These are phyloP conservation scores for Chrysodeixis includens DNA, from an alignment of 2,888 invertebrate species.

Conservation along the genomic window DNA sequence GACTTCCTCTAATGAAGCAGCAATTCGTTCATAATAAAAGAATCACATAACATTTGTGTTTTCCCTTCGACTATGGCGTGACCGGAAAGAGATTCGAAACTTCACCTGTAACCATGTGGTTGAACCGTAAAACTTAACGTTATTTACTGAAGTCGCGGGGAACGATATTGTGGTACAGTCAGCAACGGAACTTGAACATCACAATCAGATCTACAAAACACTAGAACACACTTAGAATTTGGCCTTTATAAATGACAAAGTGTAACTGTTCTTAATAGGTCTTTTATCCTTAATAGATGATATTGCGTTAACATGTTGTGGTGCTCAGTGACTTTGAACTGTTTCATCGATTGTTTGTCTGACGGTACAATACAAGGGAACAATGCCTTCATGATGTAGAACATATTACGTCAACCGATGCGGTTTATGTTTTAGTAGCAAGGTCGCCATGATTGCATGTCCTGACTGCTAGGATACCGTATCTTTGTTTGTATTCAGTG, in stretches of 20 bases:
- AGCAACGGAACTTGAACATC: too few species aligned
- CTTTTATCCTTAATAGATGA: too few species aligned
- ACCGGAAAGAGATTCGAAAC: conserved; percentile 33
- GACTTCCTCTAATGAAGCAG: background rate
- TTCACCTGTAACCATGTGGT: conserved; percentile 56
- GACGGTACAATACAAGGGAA: conserved; percentile 3
- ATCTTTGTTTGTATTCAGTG: conserved; percentile 5
- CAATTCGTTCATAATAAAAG: background rate
- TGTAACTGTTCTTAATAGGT: too few species aligned
- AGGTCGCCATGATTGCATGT: conserved; percentile 18
- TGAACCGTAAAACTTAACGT: conserved; percentile 64
- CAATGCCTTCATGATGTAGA: conserved; percentile 31
- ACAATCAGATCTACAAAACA: too few species aligned
- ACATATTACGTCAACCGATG: conserved; percentile 28
- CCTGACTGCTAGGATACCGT: conserved; percentile 12
- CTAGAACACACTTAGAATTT: too few species aligned
- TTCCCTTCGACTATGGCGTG: conserved; percentile 39
- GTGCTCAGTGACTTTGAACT: too few species aligned
- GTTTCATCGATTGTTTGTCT: too few species aligned
- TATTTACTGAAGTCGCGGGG: conserved; percentile 54
- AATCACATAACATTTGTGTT: conserved; percentile 18
- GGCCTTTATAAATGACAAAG: too few species aligned
- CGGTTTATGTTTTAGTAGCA: conserved; percentile 17
- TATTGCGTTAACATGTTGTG: too few species aligned
- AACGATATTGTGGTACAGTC: conserved; percentile 30